Conservation (phyloP, 1,140 invertebrate genomes). For the Polypedilum vanderplanki region DNA sequence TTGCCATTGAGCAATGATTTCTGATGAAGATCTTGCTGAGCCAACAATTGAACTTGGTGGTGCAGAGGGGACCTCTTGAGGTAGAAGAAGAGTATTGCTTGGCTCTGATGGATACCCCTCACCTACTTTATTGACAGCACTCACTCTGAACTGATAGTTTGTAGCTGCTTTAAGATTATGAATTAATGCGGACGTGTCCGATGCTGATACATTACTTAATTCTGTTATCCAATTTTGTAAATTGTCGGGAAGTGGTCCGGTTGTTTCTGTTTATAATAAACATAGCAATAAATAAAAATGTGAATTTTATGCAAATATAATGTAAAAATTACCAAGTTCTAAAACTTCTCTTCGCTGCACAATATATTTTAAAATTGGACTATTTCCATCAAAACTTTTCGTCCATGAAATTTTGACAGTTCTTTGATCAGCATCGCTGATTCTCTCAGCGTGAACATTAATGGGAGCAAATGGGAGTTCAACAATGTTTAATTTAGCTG, state of each 20-base stretch:
- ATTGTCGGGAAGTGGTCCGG: conserved; percentile 72
- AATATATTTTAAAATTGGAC: conserved; percentile 87
- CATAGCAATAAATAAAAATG: no score
- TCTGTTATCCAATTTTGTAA: conserved; percentile 83
- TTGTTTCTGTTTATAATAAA: conserved; percentile 44
- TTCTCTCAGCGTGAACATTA: conserved; percentile 68
- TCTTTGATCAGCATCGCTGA: conserved; percentile 49
- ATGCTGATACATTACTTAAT: conserved; percentile 74
- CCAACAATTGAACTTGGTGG: conserved; percentile 84
- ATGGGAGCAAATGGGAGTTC: conserved; percentile 90
- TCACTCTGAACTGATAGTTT: conserved; percentile 92
- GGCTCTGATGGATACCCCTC: conserved; percentile 84
- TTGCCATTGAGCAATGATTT: conserved; percentile 97
- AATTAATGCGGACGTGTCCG: conserved; percentile 69
- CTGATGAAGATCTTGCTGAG: conserved; percentile 82
- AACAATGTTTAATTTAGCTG: conserved; percentile 77
- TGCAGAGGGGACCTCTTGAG: conserved; percentile 88
- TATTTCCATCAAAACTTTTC: conserved; percentile 94
- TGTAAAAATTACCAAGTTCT: conserved; percentile 56
- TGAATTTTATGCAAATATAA: no score
- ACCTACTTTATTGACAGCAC: conserved; percentile 90
- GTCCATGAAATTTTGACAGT: conserved; percentile 90
- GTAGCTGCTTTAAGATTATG: conserved; percentile 86
- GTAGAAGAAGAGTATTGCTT: conserved; percentile 78
- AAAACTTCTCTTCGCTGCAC: conserved; percentile 84